phyloP scores from a whole-genome alignment of 2,888 invertebrate genomes.

The Microplitis deprimator region DNA sequence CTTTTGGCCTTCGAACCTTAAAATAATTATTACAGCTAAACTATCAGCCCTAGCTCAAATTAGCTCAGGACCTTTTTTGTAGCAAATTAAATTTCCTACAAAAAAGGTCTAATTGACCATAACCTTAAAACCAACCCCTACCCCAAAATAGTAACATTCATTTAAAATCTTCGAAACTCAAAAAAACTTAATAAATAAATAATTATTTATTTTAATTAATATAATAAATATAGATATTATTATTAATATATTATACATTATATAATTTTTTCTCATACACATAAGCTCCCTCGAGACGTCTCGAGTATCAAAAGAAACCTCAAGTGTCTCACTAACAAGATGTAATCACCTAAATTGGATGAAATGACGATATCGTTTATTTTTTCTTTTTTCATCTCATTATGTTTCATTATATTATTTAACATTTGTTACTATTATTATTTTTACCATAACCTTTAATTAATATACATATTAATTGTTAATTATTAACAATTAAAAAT shows the following conservation, averaged over 20 bases:
- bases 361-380: constrained; percentile 43
- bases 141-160: too few relatives aligned
- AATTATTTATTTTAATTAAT: not conserved
- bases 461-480: too few relatives aligned
- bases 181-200: too few relatives aligned
- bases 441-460: not conserved
- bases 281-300: constrained; percentile 29
- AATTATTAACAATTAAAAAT: too few relatives aligned
- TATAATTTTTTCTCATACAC: not conserved
- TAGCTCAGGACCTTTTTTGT: too few relatives aligned
- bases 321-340: constrained; percentile 40
- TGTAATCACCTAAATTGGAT: constrained; percentile 47
- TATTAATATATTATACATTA: not conserved
- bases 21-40: too few relatives aligned
- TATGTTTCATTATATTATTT: constrained; percentile 2
- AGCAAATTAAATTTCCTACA: too few relatives aligned
- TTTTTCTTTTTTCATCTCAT: constrained; percentile 3
- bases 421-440: not conserved
- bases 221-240: not conserved
- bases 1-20: too few relatives aligned
- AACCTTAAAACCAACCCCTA: too few relatives aligned
- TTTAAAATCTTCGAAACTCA: too few relatives aligned
- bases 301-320: constrained; percentile 34
- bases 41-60: too few relatives aligned
- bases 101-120: too few relatives aligned